Evolutionary conservation across 1,140 invertebrate genomes (phyloP), one percentile per base, ranked within the genome.

Genomic region (Ctenoplectra terminalis): DNA sequence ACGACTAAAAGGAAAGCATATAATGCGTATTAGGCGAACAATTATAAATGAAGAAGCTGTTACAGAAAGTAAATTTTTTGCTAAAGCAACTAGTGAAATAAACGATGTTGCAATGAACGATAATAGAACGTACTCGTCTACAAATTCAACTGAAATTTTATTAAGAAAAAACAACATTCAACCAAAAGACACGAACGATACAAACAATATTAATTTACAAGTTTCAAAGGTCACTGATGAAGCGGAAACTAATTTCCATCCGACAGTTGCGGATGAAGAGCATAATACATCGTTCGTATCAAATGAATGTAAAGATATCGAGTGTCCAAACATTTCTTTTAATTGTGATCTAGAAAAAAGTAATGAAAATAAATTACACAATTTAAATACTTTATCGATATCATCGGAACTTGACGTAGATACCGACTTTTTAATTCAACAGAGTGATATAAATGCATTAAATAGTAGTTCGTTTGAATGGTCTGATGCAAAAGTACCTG

Each of bases 21-120:
- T 84, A 40, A 85, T 80, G 52, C 86, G 72, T n/a, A 43, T 89
- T 34, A 78, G 58, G 34, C 70, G 82, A 48, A 89, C 87, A 43
- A 61, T 87, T 48, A 48, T 89, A 54, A 48, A 85, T 50, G 84
- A 88, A 43, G 80, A 78, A 67, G 13, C 48, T 72, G 7, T 88
- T 26, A 61, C 77, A 15, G 75, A 88, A 72, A 89, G 88, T 34
- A 88, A 85, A 89, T 89, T 83, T 67, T 89, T 89, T 56, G 43
- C 60, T 9, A 86, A 54, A 50, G 15, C 50, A n/a, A n/a, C 13
- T 63, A 29, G 54, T 15, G 23, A 71, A 26, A 20, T 26, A 5
- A 66, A 11, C 13, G 17, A 23, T 50, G 26, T n/a, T 52, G 2
- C 29, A 56, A 63, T 7, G 17, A 8, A 79, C 54, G 13, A 66